Evolutionary conservation across 1,140 invertebrate species (phyloP), one percentile per base, ranked within the genome.

Genomic region (Zaprionus nigranus): DNA sequence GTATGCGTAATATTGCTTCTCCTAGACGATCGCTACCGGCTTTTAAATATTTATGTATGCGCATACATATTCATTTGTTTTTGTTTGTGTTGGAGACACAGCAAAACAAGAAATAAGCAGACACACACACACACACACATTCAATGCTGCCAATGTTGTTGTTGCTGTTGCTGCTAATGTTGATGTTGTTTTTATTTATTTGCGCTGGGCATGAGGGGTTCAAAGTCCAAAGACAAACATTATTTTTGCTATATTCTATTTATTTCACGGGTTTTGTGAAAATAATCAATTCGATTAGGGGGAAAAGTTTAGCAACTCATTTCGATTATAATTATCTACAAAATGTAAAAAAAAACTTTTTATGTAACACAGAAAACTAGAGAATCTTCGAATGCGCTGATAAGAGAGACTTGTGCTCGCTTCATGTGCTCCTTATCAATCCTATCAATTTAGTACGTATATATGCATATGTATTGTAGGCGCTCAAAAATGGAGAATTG

Each of bases 11-110:
- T 76, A 46, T 78, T 75, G 63, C 65, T 70, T 78, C 68, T 78
- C 30, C 58, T 57, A 82, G 58, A 65, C 76, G 66, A 72, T 40
- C 69, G 56, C 78, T 82, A 78, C 83, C 83, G 83, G 83, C 83
- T 73, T 86, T 86, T 88, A 69, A 79, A 87, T 82, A 81, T 86
- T 70, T 79, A 74, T 75, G 58, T 72, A 77, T 66, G 40, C 60
- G 53, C 61, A 51, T 60, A 66, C 43, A 54, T 54, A 54, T 46
- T 65, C 30, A 13, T 17, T 30, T 38, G 20, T 62, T 43, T 57
- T 59, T 64, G 20, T 57, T 56, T 71, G 34, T 51, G 12, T 40
- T 15, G 38, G 40, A 9, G 28, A 65, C 34, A 59, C 11, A 30
- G 60, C 51, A 22, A 57, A 68, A 26, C 28, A 61, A 62, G 9